Evolutionary conservation across 2,888 invertebrate genomes (phyloP).

Genomic region (Andrena dorsata): DNA sequence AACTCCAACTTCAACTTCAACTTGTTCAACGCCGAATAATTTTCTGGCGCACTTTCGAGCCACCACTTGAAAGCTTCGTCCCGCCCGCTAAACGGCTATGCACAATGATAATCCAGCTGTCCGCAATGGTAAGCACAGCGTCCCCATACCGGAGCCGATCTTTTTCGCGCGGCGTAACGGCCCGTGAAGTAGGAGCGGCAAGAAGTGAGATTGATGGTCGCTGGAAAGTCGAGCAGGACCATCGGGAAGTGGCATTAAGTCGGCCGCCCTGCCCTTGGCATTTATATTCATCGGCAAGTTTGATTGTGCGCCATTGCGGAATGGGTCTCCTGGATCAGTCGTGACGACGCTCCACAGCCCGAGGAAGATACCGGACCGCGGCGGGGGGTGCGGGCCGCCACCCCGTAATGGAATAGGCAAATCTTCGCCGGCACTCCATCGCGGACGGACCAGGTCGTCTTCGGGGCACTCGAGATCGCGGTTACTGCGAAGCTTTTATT

Average conservation of each 20-base stretch:
- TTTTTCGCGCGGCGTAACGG: too few relatives aligned
- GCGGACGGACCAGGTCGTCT: slow-evolving; percentile 38
- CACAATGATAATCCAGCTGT: too few relatives aligned
- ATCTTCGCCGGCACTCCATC: slow-evolving; percentile 59
- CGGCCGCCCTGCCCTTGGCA: slow-evolving; percentile 63
- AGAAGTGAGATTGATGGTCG: slow-evolving; percentile 59
- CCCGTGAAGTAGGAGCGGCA: slow-evolving; percentile 20
- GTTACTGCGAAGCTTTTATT: slow-evolving; percentile 71
- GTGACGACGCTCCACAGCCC: slow-evolving; percentile 45
- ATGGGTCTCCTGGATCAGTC: slow-evolving; percentile 29
- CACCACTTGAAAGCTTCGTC: too few relatives aligned
- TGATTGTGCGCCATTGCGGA: slow-evolving; percentile 61
- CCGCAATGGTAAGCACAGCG: too few relatives aligned
- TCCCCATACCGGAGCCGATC: too few relatives aligned
- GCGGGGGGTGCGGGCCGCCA: slow-evolving; percentile 5
- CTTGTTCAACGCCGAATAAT: too few relatives aligned
- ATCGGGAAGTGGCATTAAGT: slow-evolving; percentile 56
- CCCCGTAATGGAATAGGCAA: slow-evolving; percentile 68
- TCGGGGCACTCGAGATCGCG: slow-evolving; percentile 43
- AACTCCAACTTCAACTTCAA: too few relatives aligned
- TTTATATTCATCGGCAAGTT: slow-evolving; percentile 74
- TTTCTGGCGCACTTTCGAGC: too few relatives aligned
- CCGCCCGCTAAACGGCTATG: too few relatives aligned
- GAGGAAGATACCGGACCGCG: slow-evolving; percentile 49
- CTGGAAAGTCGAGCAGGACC: slow-evolving; percentile 22